Evolutionary conservation across 2,888 invertebrate species (phyloP).

Genomic region (Atrina japonica): DNA sequence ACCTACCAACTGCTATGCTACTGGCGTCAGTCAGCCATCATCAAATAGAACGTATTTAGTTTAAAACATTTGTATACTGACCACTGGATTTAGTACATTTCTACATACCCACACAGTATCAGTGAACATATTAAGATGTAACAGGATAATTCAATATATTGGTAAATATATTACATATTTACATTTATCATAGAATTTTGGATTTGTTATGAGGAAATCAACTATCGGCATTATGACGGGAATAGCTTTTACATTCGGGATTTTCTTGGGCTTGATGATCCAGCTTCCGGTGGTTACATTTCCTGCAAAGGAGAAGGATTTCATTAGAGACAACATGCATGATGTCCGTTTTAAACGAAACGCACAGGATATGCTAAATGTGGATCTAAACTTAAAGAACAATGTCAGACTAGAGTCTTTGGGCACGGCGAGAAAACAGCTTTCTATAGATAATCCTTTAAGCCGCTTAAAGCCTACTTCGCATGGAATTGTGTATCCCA

Average conservation of each 20-base stretch:
- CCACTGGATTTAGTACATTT: too few relatives aligned
- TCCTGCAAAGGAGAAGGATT: conserved; percentile 51
- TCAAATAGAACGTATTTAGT: too few relatives aligned
- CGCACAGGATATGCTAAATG: not conserved
- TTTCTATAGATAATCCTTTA: conserved; percentile 38
- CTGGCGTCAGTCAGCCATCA: too few relatives aligned
- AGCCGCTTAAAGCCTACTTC: conserved; percentile 38
- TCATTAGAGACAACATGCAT: not conserved
- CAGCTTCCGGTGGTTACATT: conserved; percentile 68
- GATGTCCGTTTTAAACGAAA: not conserved
- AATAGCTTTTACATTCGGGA: conserved; percentile 68
- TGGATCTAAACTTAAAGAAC: conserved; percentile 5
- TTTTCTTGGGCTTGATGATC: conserved; percentile 67
- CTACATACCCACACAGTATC: too few relatives aligned
- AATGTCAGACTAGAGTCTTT: conserved; percentile 13
- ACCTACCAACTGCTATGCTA: too few relatives aligned
- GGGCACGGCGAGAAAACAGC: conserved; percentile 28
- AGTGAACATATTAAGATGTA: too few relatives aligned
- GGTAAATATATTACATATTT: too few relatives aligned
- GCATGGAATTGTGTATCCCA: conserved; percentile 36
- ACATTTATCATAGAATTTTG: not conserved
- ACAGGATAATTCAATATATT: too few relatives aligned
- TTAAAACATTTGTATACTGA: too few relatives aligned
- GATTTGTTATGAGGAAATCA: conserved; percentile 49
- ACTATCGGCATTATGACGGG: conserved; percentile 63